Evolutionary conservation across 2,888 invertebrate species (phyloP).

Genomic region (Caenorhabditis angaria): DNA sequence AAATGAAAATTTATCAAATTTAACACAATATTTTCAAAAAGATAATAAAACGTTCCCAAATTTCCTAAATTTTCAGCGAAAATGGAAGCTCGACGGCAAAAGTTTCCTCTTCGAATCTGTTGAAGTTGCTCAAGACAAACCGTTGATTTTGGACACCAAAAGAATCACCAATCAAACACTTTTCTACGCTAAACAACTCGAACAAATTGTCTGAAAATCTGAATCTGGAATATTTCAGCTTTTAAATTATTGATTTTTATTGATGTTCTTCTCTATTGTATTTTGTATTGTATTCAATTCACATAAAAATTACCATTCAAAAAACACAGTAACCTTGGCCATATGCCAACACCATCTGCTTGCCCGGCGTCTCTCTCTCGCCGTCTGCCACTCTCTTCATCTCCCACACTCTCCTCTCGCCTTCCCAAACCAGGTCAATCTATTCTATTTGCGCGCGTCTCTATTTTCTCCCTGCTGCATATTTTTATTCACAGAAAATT

Average conservation of each 20-base stretch:
- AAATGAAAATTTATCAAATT: too few relatives aligned
- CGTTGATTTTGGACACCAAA: conserved; percentile 81
- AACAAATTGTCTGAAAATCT: conserved; percentile 88
- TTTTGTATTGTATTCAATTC: too few relatives aligned
- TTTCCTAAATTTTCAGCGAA: conserved; percentile 77
- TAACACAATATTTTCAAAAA: conserved; percentile 35
- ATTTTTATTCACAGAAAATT: too few relatives aligned
- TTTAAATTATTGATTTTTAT: not conserved
- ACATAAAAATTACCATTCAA: too few relatives aligned
- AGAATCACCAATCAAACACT: conserved; percentile 92
- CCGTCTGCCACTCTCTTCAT: conserved; percentile 6
- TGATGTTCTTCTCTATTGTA: not conserved
- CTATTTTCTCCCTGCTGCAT: too few relatives aligned
- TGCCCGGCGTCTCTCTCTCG: conserved; percentile 5
- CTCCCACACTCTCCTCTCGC: conserved; percentile 5
- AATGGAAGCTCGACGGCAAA: conserved; percentile 84
- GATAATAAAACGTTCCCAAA: conserved; percentile 18
- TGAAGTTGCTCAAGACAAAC: conserved; percentile 76
- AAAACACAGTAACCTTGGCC: not conserved
- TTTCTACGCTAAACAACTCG: conserved; percentile 94
- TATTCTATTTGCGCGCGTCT: too few relatives aligned
- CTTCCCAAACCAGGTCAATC: not conserved
- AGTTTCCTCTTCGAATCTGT: conserved; percentile 84
- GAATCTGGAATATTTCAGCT: not conserved
- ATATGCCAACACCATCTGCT: not conserved